A percentile compares a stretch with the other conserved stretches of the same genome.
Evolutionary conservation across 2,113 vertebrate genomes (phyloP).

Genomic region (Pagrus major): DNA sequence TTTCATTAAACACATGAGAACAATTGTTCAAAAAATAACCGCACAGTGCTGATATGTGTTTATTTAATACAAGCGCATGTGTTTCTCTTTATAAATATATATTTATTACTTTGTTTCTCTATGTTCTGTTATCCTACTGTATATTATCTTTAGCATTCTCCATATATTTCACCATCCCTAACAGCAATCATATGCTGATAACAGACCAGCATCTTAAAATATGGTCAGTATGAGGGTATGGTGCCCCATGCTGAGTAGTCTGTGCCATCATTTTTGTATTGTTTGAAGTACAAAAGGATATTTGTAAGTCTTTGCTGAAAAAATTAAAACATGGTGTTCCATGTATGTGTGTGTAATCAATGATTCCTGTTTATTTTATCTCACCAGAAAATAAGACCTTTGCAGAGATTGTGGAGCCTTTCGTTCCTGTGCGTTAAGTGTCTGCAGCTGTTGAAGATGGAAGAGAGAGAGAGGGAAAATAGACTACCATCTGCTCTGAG

Average conservation of each 20-base stretch:
- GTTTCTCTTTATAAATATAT: background rate
- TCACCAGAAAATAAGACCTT: constrained; percentile 87
- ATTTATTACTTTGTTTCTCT: no score
- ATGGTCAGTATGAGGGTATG: background rate
- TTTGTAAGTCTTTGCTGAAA: background rate
- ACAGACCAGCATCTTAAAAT: background rate
- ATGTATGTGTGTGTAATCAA: constrained; percentile 6
- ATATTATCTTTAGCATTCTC: background rate
- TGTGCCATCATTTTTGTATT: background rate
- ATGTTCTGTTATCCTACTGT: background rate
- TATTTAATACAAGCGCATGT: background rate
- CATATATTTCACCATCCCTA: background rate
- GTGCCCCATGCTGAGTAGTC: background rate
- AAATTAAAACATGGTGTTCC: background rate
- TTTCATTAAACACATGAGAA: background rate
- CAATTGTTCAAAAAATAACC: no score
- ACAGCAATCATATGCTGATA: background rate
- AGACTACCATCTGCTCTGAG: constrained; percentile 11
- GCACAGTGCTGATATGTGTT: background rate
- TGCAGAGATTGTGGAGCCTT: constrained; percentile 88
- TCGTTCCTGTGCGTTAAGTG: constrained; percentile 89
- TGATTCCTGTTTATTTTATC: constrained; percentile 4
- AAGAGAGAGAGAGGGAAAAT: background rate
- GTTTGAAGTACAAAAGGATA: background rate
- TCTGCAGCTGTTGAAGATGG: background rate